Base-by-base conservation (phyloP, 1,140 invertebrate genomes). In the Solenopsis invicta region DNA sequence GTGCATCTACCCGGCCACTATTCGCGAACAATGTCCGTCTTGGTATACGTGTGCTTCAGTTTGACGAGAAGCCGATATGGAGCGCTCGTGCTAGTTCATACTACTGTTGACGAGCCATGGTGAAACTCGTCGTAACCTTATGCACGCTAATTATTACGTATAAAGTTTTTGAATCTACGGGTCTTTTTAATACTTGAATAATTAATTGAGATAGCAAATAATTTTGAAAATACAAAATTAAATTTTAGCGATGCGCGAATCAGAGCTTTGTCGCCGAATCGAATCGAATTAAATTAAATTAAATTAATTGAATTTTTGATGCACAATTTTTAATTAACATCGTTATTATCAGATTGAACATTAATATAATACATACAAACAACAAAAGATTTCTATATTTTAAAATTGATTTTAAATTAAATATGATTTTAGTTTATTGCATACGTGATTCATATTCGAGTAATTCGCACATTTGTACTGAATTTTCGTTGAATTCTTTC, bases 41-140 rank as follows among this genome's bases (percentile, higher is more conserved):
- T 84, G 21, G 34, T 45, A 16, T 9, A n/a, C n/a, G 29, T 29
- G 37, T 21, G 69, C n/a, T 37, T 74, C n/a, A 50, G 54, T 50
- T 82, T 84, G 69, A 84, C 67, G 54, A 75, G 45, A 84, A 84
- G 29, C 69, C 80, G 29, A 84, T 84, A 75, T 18, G 69, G 16
- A 50, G 24, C 54, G 54, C 24, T 59, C 59, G 52, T 50, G 24
- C 18, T 82, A 74, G 67, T 82, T 74, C 24, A 9, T 34, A 82
- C 18, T 82, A 82, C 37, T 45, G 24, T 45, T 37, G 41, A 48
- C 54, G 29, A 80, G 45, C 45, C 21, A 18, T n/a, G 34, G 45
- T n/a, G 77, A 54, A 72, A 24, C 24, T 72, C 24, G 34, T 34
- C 37, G 37, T 72, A 45, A 72, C 4, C 12, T 10, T 45, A 5